Base-by-base conservation (phyloP, 2,113 vertebrate species). In the Sinocyclocheilus anophthalmus region DNA sequence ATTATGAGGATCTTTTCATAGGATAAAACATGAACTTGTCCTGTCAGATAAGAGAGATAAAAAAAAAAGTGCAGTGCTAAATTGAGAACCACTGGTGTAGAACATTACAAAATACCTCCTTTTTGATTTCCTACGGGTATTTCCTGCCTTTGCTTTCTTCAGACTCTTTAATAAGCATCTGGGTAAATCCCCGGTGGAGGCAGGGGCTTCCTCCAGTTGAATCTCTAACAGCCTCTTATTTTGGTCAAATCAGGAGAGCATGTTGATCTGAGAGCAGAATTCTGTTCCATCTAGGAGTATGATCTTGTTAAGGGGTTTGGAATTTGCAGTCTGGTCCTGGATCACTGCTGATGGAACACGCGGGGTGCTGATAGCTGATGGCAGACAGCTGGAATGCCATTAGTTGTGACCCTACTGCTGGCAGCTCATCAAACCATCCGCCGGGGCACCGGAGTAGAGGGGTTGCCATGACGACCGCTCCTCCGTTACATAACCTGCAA, bases 301-400 rank as follows among this genome's bases (percentile, higher is more conserved):
- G 69, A 70, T 83, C 65, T 83, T 84, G 48, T 84, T 84, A 84
- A 84, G 69, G 30, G 82, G 22, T 84, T 84, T 57, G 22, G 20
- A 26, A 55, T 84, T 37, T 57, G 33, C 20, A 18, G 82, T 42
- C 75, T 48, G 79, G 16, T 57, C 33, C 42, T 55, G 76, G 79
- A 63, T 83, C 79, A 76, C 59, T 57, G 55, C 33, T 45, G 53
- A 39, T 24, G 77, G 81, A 65, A 59, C 39, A 63, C 3, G 20
- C 5, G 4, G 37, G 42, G 50, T 48, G 14, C 67, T 37, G 37
- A 85, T 53, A 59, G 70, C 75, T 67, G 87, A 83, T 69, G 55
- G 50, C 80, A 76, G 83, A 82, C 84, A 78, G 87, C 87, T 83
- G 84, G 87, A 88, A 88, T 77, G 80, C 87, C 87, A 88, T 85